Percentiles rank a stretch among this genome's conserved stretches.
Evolutionary conservation across 2,797 vertebrate genomes (phyloP).

Genomic region (Cheracebus regulus): DNA sequence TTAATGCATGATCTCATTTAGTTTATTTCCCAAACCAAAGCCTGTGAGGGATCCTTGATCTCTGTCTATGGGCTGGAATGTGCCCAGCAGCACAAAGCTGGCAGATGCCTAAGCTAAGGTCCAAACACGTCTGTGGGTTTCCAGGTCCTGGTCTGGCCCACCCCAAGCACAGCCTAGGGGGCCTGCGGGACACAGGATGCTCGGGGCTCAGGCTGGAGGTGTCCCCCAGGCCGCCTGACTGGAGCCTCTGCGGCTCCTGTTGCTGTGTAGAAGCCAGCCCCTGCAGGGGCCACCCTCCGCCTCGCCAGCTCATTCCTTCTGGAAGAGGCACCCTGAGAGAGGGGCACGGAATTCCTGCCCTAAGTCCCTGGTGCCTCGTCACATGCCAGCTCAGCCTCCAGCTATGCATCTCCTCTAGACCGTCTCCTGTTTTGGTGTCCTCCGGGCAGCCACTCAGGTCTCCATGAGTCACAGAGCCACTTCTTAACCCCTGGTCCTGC

Average conservation of each 20-base stretch:
- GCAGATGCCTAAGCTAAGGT: not conserved
- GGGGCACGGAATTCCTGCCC: not conserved
- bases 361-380: not conserved
- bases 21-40: not conserved
- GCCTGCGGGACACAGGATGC: not conserved
- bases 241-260: not conserved
- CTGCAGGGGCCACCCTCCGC: accelerated
- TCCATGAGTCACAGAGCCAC: not conserved
- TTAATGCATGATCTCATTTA: not conserved
- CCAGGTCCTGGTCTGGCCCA: not conserved
- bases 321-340: not conserved
- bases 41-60: not conserved
- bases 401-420: not conserved
- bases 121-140: not conserved
- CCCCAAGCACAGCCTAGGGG: accelerated
- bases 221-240: not conserved
- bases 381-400: constrained; percentile 47
- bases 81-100: not conserved
- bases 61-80: not conserved
- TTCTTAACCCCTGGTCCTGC: not conserved
- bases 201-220: not conserved
- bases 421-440: constrained; percentile 65
- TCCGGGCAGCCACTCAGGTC: not conserved
- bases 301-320: not conserved
- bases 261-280: not conserved